Percentiles rank a stretch among this genome's conserved stretches.
These are phyloP conservation scores for Epizoanthus scotinus DNA, from an alignment of 92 coral and sea anemone genomes.

Conservation along the genomic window DNA sequence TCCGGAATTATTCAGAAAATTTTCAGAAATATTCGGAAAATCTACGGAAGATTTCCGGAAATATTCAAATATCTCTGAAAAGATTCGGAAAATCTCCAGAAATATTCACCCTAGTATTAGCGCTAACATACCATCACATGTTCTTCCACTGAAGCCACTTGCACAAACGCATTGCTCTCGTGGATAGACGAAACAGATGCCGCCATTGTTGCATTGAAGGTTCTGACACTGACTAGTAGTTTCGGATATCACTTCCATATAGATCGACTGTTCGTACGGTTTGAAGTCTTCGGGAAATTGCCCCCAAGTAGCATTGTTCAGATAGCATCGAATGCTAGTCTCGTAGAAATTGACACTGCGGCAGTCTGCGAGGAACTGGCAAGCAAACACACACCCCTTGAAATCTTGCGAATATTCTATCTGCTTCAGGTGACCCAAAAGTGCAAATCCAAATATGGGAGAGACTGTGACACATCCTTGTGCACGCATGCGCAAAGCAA, in stretches of 20 bases:
- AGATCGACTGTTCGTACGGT: not conserved
- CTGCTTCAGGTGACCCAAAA: slow-evolving; percentile 14
- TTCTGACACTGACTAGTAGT: not conserved
- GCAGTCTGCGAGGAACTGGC: slow-evolving; percentile 6
- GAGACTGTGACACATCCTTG: not conserved
- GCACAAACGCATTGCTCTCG: slow-evolving; percentile 8
- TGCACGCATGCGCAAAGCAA: not conserved
- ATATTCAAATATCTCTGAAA: too few relatives aligned
- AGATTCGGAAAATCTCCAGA: too few relatives aligned
- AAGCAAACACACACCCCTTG: slow-evolving; percentile 9
- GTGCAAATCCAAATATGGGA: slow-evolving; percentile 14
- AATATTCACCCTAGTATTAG: too few relatives aligned
- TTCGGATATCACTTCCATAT: slow-evolving; percentile 19
- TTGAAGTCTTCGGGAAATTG: slow-evolving; percentile 20
- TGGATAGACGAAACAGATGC: slow-evolving; percentile 9
- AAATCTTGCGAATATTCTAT: not conserved
- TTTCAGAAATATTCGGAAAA: too few relatives aligned
- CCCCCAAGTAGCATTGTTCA: slow-evolving; percentile 26
- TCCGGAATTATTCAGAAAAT: too few relatives aligned
- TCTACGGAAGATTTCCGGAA: too few relatives aligned
- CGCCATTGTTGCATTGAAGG: slow-evolving; percentile 16
- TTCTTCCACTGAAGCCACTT: slow-evolving; percentile 3
- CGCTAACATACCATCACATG: slow-evolving; percentile 15
- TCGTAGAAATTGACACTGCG: slow-evolving; percentile 12
- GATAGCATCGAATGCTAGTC: not conserved